phyloP scores from a whole-genome alignment of 2,797 vertebrate genomes.

The Babyrousa celebensis region DNA sequence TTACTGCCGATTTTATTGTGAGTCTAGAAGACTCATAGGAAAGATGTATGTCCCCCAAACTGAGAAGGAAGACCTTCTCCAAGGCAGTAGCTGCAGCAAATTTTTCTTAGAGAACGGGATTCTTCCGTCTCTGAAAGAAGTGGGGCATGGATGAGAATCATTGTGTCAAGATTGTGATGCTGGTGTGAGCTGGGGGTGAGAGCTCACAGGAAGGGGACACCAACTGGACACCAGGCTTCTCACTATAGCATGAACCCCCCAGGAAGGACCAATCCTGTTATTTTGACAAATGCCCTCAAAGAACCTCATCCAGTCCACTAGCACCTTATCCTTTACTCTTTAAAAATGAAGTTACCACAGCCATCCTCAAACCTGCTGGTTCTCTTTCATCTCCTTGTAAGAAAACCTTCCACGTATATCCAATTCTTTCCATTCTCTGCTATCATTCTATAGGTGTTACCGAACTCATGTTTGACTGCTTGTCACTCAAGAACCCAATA shows the following conservation, averaged over 20 bases:
- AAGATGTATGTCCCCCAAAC: no score
- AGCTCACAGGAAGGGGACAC: background rate
- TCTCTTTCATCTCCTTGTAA: background rate
- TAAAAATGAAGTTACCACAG: background rate
- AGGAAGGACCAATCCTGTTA: background rate
- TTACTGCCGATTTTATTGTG: no score
- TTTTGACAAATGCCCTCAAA: background rate
- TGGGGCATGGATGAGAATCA: no score
- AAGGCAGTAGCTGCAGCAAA: no score
- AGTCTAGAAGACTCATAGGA: no score
- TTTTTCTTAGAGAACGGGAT: no score
- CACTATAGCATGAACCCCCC: rapidly evolving
- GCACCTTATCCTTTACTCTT: background rate
- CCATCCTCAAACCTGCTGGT: background rate
- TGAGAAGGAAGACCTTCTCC: no score
- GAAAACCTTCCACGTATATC: background rate
- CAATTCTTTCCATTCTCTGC: background rate
- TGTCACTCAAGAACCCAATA: no score
- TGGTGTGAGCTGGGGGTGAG: no score
- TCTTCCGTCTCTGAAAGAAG: background rate
- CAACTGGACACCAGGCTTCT: background rate
- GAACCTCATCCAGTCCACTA: background rate
- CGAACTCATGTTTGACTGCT: no score
- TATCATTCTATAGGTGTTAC: background rate
- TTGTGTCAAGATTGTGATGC: background rate